Conservation (phyloP, 2,113 vertebrate species). For the Excalfactoria chinensis region DNA sequence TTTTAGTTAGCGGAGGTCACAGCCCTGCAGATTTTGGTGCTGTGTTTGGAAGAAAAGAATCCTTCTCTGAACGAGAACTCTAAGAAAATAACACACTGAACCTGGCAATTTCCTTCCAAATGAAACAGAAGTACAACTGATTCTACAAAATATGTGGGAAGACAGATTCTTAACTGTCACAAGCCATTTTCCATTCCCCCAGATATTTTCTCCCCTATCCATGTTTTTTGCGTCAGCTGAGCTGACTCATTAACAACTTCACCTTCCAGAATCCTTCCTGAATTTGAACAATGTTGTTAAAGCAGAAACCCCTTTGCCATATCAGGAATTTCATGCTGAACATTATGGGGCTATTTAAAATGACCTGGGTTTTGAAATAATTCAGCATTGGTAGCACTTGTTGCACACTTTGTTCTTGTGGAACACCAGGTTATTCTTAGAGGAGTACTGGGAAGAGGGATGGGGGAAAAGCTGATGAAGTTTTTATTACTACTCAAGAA, state of each 20-base stretch:
- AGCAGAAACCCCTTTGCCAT: neutral
- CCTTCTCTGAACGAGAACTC: neutral
- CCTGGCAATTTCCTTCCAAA: neutral
- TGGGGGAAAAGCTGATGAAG: neutral
- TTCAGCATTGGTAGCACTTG: neutral
- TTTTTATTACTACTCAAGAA: neutral
- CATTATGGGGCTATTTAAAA: neutral
- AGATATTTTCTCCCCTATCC: neutral
- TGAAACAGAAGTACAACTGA: neutral
- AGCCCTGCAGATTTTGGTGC: neutral
- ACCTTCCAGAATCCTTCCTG: neutral
- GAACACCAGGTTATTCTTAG: neutral
- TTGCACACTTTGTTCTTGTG: neutral
- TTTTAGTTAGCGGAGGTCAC: neutral
- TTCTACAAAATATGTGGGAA: neutral
- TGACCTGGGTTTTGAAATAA: neutral
- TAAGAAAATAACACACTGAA: neutral
- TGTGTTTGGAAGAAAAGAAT: neutral
- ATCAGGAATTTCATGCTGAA: neutral
- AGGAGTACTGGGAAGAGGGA: neutral
- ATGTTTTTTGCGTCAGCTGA: neutral
- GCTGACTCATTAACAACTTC: neutral
- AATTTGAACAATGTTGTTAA: neutral
- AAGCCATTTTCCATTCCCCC: neutral
- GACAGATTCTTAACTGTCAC: neutral